Evolutionary conservation across 2,888 invertebrate species (phyloP), one percentile per base, ranked within the genome.

Genomic region (Pristionchus entomophagus): DNA sequence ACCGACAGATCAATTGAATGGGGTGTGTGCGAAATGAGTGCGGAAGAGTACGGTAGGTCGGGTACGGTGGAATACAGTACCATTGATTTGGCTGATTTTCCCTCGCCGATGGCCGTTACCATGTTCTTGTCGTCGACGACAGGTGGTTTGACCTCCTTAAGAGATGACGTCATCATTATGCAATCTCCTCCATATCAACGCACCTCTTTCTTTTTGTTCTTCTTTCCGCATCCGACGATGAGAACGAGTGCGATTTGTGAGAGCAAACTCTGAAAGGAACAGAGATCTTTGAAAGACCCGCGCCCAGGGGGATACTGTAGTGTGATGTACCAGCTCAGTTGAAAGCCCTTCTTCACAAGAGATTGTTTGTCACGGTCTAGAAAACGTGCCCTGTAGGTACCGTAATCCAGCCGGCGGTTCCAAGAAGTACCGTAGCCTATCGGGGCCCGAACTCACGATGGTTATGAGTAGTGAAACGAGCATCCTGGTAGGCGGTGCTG

Each of bases 181-280:
- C 22, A 26, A 73, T 73, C 14, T 8, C 3, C 17, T 35, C 59
- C 14, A 73, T 12, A 41, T n/a, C 73, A 5, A 22, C 41, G n/a
- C 32, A 73, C 73, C 41, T 73, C 73, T 26, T 73, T 73, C 73
- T 73, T 73, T 41, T 73, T 73, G 73, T 73, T 73, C 38, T 73
- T 73, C 73, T 73, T 73, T 45, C 73, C 73, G 26, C 73, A 73
- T 73, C 73, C 73, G 73, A 73, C 73, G 73, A 65, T 65, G 65
- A 73, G 41, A 41, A 41, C 19, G n/a, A 73, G 73, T 10, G 73
- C 73, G 73, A 73, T 73, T 73, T 73, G 73, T 73, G 73, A 41
- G 73, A 73, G 73, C 73, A 73, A 73, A 73, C 73, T 73, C 73
- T 73, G 41, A 1, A 73, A 73, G 0, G n/a, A n/a, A n/a, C n/a